Evolutionary conservation across 2,797 vertebrate species (phyloP), one percentile per base, ranked within the genome.

Genomic region (Halcyon badia): DNA sequence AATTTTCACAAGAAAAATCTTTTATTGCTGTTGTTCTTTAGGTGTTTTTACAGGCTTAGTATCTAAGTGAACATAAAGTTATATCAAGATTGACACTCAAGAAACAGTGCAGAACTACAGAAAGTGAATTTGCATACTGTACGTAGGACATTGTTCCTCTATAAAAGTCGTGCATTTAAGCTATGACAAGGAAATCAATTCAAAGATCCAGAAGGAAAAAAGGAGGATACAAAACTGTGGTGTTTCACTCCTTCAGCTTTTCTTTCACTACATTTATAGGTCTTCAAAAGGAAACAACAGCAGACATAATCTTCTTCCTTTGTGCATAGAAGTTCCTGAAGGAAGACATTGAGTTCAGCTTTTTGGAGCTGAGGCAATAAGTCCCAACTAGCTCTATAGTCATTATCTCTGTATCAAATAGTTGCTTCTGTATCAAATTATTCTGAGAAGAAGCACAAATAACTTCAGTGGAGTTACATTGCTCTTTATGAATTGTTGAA

Each of bases 211-310:
- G n/a, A 26, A 6, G 4, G 57, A 68, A 79, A 33, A 19, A 37
- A 26, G 2, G 14, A 66, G 2, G 2, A 39, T 61, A 54, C 2
- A 71, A 60, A 78, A 16, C 5, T 0, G 0, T 1, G 5, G 0
- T 1, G 5, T 11, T 17, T 77, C 11, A 19, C 1, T 76, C 11
- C 2, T 91, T 54, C 31, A 6, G 4, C 14, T 83, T 78, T 72
- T 31, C 30, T 87, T 49, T 68, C 2, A 6, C 11, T 48, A 28
- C 18, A 54, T 31, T 70, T 75, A 37, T 41, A 42, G 9, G 21
- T 48, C 8, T 48, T 71, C 33, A 62, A 65, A 93, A 49, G 16
- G 28, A 83, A 78, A 12, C 4, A 71, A 31, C 22, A 71, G 2
- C 4, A 62, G 56, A 61, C 4, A 35, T 44, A 61, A 58, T 26